Evolutionary conservation across 2,797 vertebrate species (phyloP).

Genomic region (Coregonus suidteri): DNA sequence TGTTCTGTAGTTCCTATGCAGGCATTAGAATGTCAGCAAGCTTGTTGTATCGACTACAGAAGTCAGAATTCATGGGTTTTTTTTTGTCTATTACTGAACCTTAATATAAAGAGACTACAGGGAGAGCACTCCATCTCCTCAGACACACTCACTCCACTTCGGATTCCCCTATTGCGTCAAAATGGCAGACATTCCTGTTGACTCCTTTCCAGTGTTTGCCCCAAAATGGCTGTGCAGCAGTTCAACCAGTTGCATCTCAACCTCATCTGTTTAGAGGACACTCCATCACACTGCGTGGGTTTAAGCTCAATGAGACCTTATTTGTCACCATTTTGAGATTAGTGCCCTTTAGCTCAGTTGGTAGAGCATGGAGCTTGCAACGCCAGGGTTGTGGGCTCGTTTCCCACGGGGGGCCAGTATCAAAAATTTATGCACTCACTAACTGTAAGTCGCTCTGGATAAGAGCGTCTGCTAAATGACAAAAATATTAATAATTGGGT

Average conservation of each 20-base stretch:
- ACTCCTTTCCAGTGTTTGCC: slow-evolving; percentile 52
- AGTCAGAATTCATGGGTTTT: not conserved
- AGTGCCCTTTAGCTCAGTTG: not conserved
- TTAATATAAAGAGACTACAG: slow-evolving; percentile 3
- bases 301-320: too few relatives aligned
- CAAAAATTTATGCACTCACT: too few relatives aligned
- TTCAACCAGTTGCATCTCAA: slow-evolving; percentile 48
- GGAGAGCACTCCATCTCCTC: slow-evolving; percentile 17
- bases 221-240: slow-evolving; percentile 36
- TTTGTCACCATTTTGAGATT: not conserved
- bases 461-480: too few relatives aligned
- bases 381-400: too few relatives aligned
- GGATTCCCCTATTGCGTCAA: slow-evolving; percentile 24
- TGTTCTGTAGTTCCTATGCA: not conserved
- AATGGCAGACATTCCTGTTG: slow-evolving; percentile 47
- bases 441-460: too few relatives aligned
- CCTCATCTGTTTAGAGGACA: slow-evolving; percentile 12
- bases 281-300: not conserved
- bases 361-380: too few relatives aligned
- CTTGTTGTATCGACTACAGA: not conserved
- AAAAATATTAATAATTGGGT: not conserved
- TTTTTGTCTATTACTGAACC: not conserved
- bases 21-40: not conserved
- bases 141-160: slow-evolving; percentile 21
- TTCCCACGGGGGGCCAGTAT: too few relatives aligned